Evolutionary conservation across 2,113 vertebrate species (phyloP).

Genomic region (Heptranchias perlo): DNA sequence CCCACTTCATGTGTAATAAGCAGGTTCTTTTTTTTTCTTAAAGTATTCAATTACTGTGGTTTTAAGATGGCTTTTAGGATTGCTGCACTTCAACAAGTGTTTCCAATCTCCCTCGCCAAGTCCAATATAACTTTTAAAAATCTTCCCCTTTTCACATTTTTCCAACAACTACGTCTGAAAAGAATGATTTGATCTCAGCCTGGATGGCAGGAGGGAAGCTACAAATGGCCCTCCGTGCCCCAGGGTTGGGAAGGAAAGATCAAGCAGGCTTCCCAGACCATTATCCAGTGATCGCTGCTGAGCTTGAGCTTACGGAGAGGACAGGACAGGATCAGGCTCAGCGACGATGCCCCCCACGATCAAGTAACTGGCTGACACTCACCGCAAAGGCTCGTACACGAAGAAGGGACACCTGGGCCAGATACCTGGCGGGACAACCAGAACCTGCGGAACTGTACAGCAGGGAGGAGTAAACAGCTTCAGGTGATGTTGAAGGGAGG

Average conservation of each 20-base stretch:
- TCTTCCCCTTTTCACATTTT: background rate
- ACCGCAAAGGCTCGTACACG: too few species aligned
- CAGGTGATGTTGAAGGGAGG: background rate
- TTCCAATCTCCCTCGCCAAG: conserved; percentile 29
- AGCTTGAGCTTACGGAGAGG: background rate
- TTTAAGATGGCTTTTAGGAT: conserved; percentile 4
- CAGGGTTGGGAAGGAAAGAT: background rate
- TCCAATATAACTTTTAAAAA: background rate
- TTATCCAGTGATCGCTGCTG: background rate
- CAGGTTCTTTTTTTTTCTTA: background rate
- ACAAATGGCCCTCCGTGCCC: background rate
- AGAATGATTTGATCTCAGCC: background rate
- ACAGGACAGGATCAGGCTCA: background rate
- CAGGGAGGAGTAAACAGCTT: background rate
- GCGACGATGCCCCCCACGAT: background rate
- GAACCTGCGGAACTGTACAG: background rate
- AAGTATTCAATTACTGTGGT: conserved; percentile 14
- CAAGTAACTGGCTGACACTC: background rate
- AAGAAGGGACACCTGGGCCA: background rate
- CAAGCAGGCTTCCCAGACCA: background rate
- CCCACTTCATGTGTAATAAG: conserved; percentile 21
- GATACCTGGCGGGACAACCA: background rate
- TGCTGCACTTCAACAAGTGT: background rate
- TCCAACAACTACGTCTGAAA: background rate
- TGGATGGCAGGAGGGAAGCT: background rate